Conservation (phyloP, 1,140 invertebrate species). For the Cherax destructor region DNA sequence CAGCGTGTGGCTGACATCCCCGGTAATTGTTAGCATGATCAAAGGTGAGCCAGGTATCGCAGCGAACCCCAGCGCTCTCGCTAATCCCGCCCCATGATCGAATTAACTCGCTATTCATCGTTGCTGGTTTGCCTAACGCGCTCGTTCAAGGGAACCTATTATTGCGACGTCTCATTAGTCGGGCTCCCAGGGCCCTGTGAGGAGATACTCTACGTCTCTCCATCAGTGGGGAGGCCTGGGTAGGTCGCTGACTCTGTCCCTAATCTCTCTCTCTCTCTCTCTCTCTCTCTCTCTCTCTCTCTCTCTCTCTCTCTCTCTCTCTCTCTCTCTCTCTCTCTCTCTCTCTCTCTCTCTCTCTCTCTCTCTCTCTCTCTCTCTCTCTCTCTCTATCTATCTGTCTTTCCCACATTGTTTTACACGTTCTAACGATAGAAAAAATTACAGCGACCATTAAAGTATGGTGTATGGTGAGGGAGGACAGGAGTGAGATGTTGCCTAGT, state of each 20-base stretch:
- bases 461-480: too few species aligned
- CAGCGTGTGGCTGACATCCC: conserved; percentile 18
- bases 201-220: neutral
- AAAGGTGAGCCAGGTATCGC: neutral
- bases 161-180: neutral
- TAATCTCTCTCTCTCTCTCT: neutral
- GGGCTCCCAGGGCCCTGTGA: neutral
- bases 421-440: too few species aligned
- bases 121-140: conserved; percentile 4
- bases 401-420: too few species aligned
- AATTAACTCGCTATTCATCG: conserved; percentile 4
- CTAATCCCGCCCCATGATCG: neutral
- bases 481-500: too few species aligned
- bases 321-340: too few species aligned
- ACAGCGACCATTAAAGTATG: too few species aligned
- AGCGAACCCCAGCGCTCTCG: neutral
- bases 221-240: neutral
- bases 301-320: too few species aligned
- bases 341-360: too few species aligned
- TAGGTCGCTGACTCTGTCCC: too few species aligned
- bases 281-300: too few species aligned
- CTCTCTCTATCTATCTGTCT: too few species aligned
- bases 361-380: too few species aligned
- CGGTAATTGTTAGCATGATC: conserved; percentile 32
- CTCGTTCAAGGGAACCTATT: neutral